Evolutionary conservation across 2,888 invertebrate species (phyloP).

Genomic region (Nemoura dubitans): DNA sequence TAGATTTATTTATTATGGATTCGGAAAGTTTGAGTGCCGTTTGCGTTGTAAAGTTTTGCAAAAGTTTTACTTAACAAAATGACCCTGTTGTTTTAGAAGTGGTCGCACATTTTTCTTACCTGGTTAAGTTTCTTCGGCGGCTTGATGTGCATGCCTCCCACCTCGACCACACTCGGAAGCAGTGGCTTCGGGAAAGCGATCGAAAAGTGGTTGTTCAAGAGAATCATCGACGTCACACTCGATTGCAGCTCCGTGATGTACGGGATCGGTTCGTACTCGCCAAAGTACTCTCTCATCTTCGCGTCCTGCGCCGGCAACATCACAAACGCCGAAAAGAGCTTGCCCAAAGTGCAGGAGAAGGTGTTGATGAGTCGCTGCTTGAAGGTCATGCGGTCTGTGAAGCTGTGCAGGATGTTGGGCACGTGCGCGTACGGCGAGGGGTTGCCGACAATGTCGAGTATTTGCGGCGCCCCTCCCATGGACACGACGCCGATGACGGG

Average conservation of each 20-base stretch:
- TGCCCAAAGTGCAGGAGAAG: slow-evolving; percentile 33
- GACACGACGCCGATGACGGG: slow-evolving; percentile 51
- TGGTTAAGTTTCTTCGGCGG: slow-evolving; percentile 53
- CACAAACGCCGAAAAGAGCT: background rate
- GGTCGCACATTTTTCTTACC: slow-evolving; percentile 45
- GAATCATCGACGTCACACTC: background rate
- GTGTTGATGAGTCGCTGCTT: slow-evolving; percentile 53
- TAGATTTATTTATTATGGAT: too few relatives aligned
- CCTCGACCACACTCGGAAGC: slow-evolving; percentile 56
- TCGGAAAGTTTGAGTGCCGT: too few relatives aligned
- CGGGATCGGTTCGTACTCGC: slow-evolving; percentile 14
- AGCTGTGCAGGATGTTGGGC: slow-evolving; percentile 52
- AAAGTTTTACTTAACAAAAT: too few relatives aligned
- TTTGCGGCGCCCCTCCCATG: background rate
- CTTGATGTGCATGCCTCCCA: slow-evolving; percentile 56
- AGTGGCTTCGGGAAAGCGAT: slow-evolving; percentile 57
- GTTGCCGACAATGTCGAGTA: slow-evolving; percentile 47
- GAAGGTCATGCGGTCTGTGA: slow-evolving; percentile 50
- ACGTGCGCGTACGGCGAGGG: slow-evolving; percentile 52
- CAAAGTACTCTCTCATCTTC: slow-evolving; percentile 28
- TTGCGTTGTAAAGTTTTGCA: too few relatives aligned
- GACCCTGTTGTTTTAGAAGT: too few relatives aligned
- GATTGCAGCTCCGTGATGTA: background rate
- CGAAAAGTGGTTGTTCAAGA: slow-evolving; percentile 58
- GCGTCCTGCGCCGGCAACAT: slow-evolving; percentile 12